These are phyloP conservation scores for Mesorhabditis spiculigera DNA, from an alignment of 2,888 invertebrate genomes.

Conservation along the genomic window DNA sequence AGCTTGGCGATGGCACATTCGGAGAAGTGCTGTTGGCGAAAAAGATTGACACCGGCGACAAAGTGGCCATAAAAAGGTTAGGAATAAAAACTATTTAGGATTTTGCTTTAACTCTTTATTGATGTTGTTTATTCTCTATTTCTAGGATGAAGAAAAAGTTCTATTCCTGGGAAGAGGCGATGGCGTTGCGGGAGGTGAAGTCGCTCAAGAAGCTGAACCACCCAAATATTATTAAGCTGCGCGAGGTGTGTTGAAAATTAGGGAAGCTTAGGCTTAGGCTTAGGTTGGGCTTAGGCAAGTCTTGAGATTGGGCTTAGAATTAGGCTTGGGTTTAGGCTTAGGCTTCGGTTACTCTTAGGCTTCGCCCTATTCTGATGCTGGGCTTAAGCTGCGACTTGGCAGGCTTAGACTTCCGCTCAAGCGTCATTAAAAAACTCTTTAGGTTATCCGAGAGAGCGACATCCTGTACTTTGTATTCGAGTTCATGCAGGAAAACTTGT, in stretches of 20 bases:
- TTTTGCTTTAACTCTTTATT: too few species aligned
- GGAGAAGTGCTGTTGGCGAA: slow-evolving; percentile 94
- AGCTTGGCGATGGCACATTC: slow-evolving; percentile 96
- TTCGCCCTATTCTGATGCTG: too few species aligned
- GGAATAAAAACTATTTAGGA: not conserved
- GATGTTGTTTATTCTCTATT: slow-evolving; percentile 16
- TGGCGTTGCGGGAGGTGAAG: slow-evolving; percentile 96
- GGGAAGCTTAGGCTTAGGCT: too few species aligned
- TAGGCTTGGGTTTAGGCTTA: not conserved
- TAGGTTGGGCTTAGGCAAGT: not conserved
- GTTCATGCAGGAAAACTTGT: slow-evolving; percentile 98
- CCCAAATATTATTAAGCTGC: slow-evolving; percentile 92
- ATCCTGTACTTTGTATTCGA: slow-evolving; percentile 97
- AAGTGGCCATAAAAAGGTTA: slow-evolving; percentile 90
- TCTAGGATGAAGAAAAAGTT: slow-evolving; percentile 95
- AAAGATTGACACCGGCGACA: slow-evolving; percentile 91
- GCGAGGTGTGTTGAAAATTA: slow-evolving; percentile 78
- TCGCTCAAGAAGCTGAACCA: slow-evolving; percentile 95
- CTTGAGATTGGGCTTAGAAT: too few species aligned
- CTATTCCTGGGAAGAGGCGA: slow-evolving; percentile 99
- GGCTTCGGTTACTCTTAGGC: too few species aligned
- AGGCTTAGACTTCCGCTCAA: too few species aligned
- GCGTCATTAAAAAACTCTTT: not conserved
- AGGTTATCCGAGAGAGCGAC: slow-evolving; percentile 79
- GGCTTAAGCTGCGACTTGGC: too few species aligned